Evolutionary conservation across 2,888 invertebrate species (phyloP).

Genomic region (Zele albiditarsus): DNA sequence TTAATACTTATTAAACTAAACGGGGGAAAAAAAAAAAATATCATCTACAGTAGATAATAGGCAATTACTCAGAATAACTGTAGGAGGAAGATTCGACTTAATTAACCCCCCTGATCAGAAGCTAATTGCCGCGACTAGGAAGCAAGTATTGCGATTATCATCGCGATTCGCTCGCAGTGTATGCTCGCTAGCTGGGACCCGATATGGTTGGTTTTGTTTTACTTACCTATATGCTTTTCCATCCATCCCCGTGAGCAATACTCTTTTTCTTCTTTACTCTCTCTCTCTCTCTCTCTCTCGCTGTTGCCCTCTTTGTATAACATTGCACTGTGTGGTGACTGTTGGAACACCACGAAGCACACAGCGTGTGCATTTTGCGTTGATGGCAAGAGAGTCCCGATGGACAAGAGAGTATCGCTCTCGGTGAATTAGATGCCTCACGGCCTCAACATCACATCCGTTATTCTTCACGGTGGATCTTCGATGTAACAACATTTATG

Average conservation of each 20-base stretch:
- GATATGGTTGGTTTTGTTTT: constrained; percentile 22
- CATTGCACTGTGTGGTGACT: constrained; percentile 16
- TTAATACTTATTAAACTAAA: background rate
- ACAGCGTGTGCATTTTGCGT: constrained; percentile 20
- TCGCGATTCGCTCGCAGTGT: constrained; percentile 38
- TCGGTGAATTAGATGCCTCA: constrained; percentile 35
- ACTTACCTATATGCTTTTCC: constrained; percentile 3
- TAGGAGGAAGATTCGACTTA: constrained; percentile 36
- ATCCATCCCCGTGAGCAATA: constrained; percentile 36
- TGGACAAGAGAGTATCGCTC: constrained; percentile 36
- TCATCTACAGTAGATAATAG: constrained; percentile 17
- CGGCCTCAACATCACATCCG: constrained; percentile 23
- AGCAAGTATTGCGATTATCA: constrained; percentile 42
- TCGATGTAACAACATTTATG: constrained; percentile 10
- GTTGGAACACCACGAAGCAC: constrained; percentile 28
- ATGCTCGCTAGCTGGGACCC: constrained; percentile 31
- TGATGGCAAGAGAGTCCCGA: constrained; percentile 10
- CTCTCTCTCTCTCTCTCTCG: background rate
- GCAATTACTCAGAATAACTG: constrained; percentile 34
- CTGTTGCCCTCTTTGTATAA: background rate
- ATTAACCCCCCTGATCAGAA: constrained; percentile 46
- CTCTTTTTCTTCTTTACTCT: background rate
- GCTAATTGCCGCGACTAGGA: constrained; percentile 45
- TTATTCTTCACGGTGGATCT: constrained; percentile 36
- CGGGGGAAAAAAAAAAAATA: background rate